Evolutionary conservation across 2,113 vertebrate genomes (phyloP).

Genomic region (Xenus cinereus): DNA sequence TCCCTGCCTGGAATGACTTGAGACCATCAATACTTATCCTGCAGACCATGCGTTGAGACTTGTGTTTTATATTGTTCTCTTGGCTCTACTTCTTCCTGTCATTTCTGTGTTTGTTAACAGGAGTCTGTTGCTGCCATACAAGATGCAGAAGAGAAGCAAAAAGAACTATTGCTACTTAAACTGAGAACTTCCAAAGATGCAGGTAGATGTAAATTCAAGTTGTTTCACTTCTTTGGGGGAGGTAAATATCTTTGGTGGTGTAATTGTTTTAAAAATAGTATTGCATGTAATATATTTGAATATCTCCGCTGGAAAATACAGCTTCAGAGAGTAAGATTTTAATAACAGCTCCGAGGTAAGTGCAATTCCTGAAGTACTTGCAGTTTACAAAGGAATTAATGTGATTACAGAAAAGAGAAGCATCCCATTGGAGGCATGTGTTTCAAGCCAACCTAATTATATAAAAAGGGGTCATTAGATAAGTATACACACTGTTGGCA

Average conservation of each 20-base stretch:
- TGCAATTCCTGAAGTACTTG: not conserved
- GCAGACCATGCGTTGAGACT: not conserved
- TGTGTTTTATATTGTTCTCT: not conserved
- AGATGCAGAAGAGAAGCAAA: slow-evolving; percentile 73
- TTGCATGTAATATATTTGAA: not conserved
- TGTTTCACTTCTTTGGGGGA: not conserved
- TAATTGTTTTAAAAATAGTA: not conserved
- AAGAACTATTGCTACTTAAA: slow-evolving; percentile 69
- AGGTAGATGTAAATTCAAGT: slow-evolving; percentile 56
- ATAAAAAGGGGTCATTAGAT: not conserved
- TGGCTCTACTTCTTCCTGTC: not conserved
- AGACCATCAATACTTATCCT: not conserved
- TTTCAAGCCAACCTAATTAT: not conserved
- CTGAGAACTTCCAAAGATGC: slow-evolving; percentile 68
- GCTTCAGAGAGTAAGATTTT: not conserved
- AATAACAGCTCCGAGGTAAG: not conserved
- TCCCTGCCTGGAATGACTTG: not conserved
- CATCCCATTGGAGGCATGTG: not conserved
- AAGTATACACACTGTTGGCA: not conserved
- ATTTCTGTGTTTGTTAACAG: slow-evolving; percentile 47
- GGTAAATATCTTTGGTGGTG: not conserved
- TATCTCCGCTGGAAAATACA: not conserved
- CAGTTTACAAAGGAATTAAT: not conserved
- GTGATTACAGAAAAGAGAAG: not conserved
- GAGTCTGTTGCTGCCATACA: slow-evolving; percentile 59